Conservation (phyloP, 2,888 invertebrate species). For the Amiota communis region DNA sequence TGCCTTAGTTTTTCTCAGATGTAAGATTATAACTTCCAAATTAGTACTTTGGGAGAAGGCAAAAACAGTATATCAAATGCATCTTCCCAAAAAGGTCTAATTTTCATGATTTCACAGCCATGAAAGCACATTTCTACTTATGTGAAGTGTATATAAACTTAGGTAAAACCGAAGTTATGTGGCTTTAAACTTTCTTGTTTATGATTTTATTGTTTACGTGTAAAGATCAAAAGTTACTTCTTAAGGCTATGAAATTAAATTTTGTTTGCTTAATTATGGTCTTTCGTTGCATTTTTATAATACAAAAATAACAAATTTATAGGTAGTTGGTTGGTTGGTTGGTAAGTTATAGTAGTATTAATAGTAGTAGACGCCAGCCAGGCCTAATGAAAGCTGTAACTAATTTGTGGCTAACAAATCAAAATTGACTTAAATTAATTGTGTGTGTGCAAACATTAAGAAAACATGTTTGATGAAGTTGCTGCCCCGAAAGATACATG, state of each 20-base stretch:
- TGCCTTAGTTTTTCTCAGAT: no score
- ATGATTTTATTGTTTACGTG: slow-evolving; percentile 10
- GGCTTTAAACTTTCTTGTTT: not conserved
- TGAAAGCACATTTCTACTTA: no score
- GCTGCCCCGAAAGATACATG: slow-evolving; percentile 24
- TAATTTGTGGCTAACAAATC: slow-evolving; percentile 55
- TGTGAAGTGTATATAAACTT: not conserved
- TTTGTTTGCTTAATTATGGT: slow-evolving; percentile 51
- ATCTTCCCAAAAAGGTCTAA: no score
- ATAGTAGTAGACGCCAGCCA: not conserved
- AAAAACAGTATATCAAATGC: no score
- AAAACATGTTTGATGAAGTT: slow-evolving; percentile 45
- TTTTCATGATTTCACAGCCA: no score
- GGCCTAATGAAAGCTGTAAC: slow-evolving; percentile 44
- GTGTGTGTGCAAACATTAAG: slow-evolving; percentile 25
- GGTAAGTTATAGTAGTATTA: not conserved
- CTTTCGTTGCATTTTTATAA: slow-evolving; percentile 48
- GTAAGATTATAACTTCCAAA: no score
- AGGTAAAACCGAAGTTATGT: no score
- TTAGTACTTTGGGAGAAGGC: no score
- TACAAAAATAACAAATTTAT: slow-evolving; percentile 38
- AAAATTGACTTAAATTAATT: slow-evolving; percentile 58
- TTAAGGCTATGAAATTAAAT: slow-evolving; percentile 41
- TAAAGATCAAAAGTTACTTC: slow-evolving; percentile 22
- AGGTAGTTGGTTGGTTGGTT: no score